Base-by-base conservation (phyloP, 2,797 vertebrate species). In the Silurus lanzhouensis region DNA sequence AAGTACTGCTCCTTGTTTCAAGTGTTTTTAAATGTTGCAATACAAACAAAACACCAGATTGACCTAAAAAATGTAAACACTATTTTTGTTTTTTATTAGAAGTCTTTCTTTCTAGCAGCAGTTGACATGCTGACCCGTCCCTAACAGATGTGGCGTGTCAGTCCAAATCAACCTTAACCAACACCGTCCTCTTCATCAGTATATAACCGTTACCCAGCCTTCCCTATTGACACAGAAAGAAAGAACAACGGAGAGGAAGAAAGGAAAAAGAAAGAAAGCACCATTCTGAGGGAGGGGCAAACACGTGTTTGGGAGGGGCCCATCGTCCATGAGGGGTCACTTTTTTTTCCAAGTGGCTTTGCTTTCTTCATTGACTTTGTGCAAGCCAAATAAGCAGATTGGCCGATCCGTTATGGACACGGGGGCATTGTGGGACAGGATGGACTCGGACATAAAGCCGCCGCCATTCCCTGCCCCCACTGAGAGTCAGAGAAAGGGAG, bases 321-420 rank as follows among this genome's bases (percentile, higher is more conserved):
- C 88, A 1, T 92, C 93, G 90, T 89, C 87, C 86, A 81, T 87
- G 85, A 84, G 91, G 86, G 90, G 87, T 90, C 88, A 86, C 76
- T 78, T 88, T 88, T 90, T 74, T 88, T 94, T 67, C 48, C 95
- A 95, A 87, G 81, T 25, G 76, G 77, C 89, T 92, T 93, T 95
- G 94, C 95, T 80, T 93, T 95, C 96, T 96, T 96, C 96, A 96
- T 96, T 96, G 95, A 96, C 96, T 97, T 94, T 94, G 94, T 93
- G 94, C 94, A 95, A 95, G 96, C 95, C 95, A 96, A 96, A 97
- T 96, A 96, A 96, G 95, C 94, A 91, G 94, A 94, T 94, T 95
- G 95, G 93, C 94, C 93, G 94, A 95, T 96, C 95, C 95, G 94
- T 95, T 94, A 95, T 94, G 96, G 95, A 95, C 96, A 96, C 94